Conservation (phyloP, 2,888 invertebrate species). For the Rhyacophila evoluta region DNA sequence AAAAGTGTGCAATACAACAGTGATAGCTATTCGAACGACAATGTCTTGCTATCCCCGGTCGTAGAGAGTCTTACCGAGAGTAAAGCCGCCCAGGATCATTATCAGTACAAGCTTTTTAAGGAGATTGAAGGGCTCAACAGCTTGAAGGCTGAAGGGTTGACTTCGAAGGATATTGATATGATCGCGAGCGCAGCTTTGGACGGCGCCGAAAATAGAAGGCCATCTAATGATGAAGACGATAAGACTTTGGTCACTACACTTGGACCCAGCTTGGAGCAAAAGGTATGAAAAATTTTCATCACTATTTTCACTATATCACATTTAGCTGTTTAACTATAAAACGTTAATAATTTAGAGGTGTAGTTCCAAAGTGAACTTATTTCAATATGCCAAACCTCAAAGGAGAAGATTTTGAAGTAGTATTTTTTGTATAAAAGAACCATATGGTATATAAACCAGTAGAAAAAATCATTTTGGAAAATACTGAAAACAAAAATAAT, state of each 20-base stretch:
- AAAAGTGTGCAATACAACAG: slow-evolving; percentile 28
- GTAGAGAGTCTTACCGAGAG: slow-evolving; percentile 43
- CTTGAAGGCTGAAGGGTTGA: slow-evolving; percentile 66
- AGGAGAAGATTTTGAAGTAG: too few species aligned
- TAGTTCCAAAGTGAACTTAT: too few species aligned
- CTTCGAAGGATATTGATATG: slow-evolving; percentile 64
- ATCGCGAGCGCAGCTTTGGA: slow-evolving; percentile 61
- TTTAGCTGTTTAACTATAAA: too few species aligned
- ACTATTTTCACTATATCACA: too few species aligned
- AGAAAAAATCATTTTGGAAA: too few species aligned
- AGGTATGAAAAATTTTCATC: too few species aligned
- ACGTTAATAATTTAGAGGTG: too few species aligned
- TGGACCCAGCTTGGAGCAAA: slow-evolving; percentile 77
- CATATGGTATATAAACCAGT: too few species aligned
- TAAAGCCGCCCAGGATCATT: slow-evolving; percentile 57
- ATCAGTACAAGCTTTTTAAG: slow-evolving; percentile 63
- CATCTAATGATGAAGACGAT: slow-evolving; percentile 56
- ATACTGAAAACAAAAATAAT: too few species aligned
- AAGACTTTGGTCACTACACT: slow-evolving; percentile 66
- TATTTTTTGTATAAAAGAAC: too few species aligned
- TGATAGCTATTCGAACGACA: slow-evolving; percentile 29
- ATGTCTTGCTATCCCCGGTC: slow-evolving; percentile 43
- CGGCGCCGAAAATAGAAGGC: slow-evolving; percentile 53
- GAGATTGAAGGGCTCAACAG: slow-evolving; percentile 64
- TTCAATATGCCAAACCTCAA: too few species aligned